These are phyloP conservation scores for Eurystomus glaucurus DNA, from an alignment of 2,797 vertebrate genomes.

Conservation along the genomic window DNA sequence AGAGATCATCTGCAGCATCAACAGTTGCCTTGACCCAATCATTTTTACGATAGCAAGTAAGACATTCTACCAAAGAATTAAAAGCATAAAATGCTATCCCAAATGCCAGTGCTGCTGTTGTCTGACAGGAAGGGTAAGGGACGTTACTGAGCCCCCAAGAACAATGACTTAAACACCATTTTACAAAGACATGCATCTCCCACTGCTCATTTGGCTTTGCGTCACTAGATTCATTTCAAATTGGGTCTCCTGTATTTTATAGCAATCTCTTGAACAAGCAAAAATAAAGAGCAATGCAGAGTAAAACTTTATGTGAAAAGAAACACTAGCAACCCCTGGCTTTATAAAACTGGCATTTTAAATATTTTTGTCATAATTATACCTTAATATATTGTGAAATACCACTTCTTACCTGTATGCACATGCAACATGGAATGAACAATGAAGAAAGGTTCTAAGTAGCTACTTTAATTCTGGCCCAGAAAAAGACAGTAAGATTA, in stretches of 20 bases:
- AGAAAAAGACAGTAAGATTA: background rate
- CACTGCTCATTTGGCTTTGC: background rate
- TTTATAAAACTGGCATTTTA: background rate
- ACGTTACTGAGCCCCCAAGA: background rate
- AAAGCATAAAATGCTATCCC: slow-evolving; percentile 34
- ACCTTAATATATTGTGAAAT: background rate
- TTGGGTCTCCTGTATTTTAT: background rate
- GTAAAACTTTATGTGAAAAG: background rate
- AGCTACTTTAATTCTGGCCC: background rate
- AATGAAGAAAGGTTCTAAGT: background rate
- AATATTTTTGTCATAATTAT: background rate
- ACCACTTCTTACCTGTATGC: background rate
- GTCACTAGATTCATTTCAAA: background rate
- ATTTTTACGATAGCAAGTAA: slow-evolving; percentile 87
- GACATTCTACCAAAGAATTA: slow-evolving; percentile 77
- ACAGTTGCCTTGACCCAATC: slow-evolving; percentile 87
- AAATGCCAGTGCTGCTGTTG: slow-evolving; percentile 35
- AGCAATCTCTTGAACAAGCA: background rate
- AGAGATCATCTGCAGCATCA: slow-evolving; percentile 85
- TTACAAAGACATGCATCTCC: background rate
- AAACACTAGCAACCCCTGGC: background rate
- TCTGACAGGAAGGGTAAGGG: slow-evolving; percentile 11
- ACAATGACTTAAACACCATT: slow-evolving; percentile 4
- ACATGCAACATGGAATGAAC: background rate
- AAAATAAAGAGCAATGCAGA: background rate